Conservation (phyloP, 1,140 invertebrate genomes). For the Dryas iulia region DNA sequence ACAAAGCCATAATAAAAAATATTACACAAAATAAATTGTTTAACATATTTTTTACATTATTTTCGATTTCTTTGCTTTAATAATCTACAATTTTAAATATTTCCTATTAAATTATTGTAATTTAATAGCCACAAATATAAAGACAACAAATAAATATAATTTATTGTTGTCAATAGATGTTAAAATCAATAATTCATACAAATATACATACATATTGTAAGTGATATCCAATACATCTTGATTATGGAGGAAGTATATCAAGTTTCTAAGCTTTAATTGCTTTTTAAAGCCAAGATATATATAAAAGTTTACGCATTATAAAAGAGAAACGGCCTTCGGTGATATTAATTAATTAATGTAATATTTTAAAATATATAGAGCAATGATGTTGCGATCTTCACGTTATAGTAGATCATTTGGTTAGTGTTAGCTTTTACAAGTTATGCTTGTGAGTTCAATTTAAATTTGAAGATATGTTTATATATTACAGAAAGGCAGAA, state of each 20-base stretch:
- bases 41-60: background rate
- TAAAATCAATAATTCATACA: background rate
- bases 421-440: background rate
- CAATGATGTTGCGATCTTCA: background rate
- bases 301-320: slow-evolving; percentile 7
- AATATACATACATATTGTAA: background rate
- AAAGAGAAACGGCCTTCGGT: slow-evolving; percentile 2
- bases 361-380: background rate
- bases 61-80: background rate
- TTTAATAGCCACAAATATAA: too few species aligned
- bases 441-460: background rate
- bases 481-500: too few species aligned
- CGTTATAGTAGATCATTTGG: background rate
- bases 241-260: slow-evolving; percentile 8
- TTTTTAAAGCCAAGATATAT: background rate
- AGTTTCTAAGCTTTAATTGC: slow-evolving; percentile 13
- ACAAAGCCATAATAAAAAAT: too few species aligned
- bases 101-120: background rate
- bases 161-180: background rate
- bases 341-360: background rate
- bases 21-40: background rate
- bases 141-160: too few species aligned
- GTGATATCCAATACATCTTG: slow-evolving; percentile 1
- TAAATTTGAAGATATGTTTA: background rate
- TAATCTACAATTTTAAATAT: too few species aligned